Conservation (phyloP, 2,888 invertebrate genomes). For the Melangyna quadrimaculata region DNA sequence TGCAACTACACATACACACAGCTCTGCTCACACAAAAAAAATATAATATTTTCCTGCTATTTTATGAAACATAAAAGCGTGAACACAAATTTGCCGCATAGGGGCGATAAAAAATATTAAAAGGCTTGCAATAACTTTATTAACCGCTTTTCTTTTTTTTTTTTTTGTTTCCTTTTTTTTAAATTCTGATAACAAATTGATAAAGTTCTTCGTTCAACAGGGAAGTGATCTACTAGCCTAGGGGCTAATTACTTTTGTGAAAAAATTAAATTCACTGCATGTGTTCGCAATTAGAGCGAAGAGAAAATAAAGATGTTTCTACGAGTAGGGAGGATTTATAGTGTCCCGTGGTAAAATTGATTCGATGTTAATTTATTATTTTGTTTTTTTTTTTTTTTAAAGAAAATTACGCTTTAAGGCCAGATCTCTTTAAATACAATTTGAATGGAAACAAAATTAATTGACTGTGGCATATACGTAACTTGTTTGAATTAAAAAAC, state of each 20-base stretch:
- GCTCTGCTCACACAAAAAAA: background rate
- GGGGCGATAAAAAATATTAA: background rate
- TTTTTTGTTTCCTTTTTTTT: background rate
- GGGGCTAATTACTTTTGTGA: background rate
- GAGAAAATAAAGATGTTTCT: background rate
- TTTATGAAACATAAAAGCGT: constrained; percentile 5
- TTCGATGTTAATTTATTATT: background rate
- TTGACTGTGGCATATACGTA: background rate
- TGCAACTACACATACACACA: background rate
- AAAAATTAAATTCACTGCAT: background rate
- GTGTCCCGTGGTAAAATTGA: background rate
- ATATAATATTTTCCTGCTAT: background rate
- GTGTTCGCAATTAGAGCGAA: background rate
- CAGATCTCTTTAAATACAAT: background rate
- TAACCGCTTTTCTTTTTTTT: background rate
- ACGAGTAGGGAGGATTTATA: no score
- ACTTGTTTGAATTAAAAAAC: background rate
- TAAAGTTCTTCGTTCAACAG: background rate
- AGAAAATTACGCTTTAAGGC: background rate
- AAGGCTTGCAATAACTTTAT: constrained; percentile 5
- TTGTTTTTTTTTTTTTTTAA: background rate
- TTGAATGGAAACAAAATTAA: background rate
- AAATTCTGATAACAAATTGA: background rate
- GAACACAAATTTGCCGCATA: constrained; percentile 4
- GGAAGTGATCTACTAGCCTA: background rate